Conservation (phyloP, 2,113 vertebrate genomes). For the Maccullochella peelii region DNA sequence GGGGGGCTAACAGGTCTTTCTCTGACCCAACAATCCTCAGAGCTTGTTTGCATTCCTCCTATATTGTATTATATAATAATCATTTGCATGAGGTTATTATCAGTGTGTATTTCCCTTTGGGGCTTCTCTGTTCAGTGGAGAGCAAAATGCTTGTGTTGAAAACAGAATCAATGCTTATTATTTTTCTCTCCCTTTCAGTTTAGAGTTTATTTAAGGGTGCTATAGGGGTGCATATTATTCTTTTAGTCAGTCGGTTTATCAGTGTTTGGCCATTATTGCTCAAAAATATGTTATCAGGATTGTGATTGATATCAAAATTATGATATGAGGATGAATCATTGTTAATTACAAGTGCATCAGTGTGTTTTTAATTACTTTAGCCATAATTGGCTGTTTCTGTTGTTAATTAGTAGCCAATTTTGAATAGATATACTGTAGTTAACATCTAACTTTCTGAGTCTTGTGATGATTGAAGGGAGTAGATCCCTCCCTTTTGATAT, state of each 20-base stretch:
- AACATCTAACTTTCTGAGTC: not conserved
- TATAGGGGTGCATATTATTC: not conserved
- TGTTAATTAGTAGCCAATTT: not conserved
- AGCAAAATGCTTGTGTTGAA: slow-evolving; percentile 1
- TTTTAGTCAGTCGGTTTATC: not conserved
- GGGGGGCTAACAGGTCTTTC: not conserved
- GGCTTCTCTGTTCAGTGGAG: not conserved
- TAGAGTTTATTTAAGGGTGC: not conserved
- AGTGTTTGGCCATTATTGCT: not conserved
- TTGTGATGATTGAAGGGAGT: not conserved
- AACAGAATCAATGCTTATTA: not conserved
- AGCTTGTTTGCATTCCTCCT: slow-evolving; percentile 7
- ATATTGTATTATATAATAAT: not conserved
- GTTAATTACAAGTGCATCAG: slow-evolving; percentile 3
- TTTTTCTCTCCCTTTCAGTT: not conserved
- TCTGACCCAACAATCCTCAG: not conserved
- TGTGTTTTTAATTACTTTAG: slow-evolving; percentile 1
- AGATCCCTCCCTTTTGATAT: slow-evolving; percentile 13
- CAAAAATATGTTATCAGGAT: not conserved
- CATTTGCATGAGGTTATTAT: slow-evolving; percentile 8
- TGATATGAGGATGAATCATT: not conserved
- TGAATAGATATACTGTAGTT: slow-evolving; percentile 5
- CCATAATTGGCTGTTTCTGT: not conserved
- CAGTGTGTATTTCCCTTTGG: not conserved
- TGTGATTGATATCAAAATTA: not conserved